Conservation (phyloP, 1,140 invertebrate species). For the Belonocnema kinseyi region DNA sequence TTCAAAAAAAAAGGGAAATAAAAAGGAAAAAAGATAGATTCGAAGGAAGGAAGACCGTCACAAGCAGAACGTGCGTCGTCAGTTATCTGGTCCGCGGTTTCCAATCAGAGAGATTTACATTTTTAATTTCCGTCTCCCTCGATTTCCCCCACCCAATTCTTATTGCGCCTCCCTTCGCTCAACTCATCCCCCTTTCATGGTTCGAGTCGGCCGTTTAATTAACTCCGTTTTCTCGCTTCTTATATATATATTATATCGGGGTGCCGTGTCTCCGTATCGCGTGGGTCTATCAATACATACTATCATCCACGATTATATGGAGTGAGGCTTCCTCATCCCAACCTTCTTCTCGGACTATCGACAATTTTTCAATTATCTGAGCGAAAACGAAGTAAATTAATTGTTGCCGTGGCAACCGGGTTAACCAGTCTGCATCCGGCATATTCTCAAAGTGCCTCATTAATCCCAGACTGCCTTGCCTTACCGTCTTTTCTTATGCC, state of each 20-base stretch:
- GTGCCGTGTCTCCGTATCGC: constrained; percentile 41
- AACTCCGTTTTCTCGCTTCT: constrained; percentile 65
- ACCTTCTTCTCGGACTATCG: constrained; percentile 46
- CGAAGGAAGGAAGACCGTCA: constrained; percentile 47
- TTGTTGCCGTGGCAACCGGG: constrained; percentile 51
- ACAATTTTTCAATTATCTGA: constrained; percentile 65
- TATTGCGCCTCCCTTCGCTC: constrained; percentile 32
- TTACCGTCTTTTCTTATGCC: constrained; percentile 18
- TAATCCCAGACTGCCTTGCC: neutral
- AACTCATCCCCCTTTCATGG: constrained; percentile 38
- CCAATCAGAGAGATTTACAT: constrained; percentile 66
- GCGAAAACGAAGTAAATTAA: constrained; percentile 65
- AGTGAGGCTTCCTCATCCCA: neutral
- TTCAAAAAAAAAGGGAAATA: neutral
- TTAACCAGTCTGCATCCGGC: constrained; percentile 23
- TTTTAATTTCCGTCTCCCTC: constrained; percentile 65
- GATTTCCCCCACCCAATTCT: neutral
- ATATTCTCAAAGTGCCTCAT: constrained; percentile 29
- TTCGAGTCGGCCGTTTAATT: constrained; percentile 58
- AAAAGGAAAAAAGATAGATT: constrained; percentile 30
- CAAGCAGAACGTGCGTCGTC: constrained; percentile 6
- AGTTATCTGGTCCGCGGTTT: constrained; percentile 46
- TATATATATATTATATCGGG: constrained; percentile 46
- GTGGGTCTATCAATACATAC: neutral
- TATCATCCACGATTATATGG: neutral